Percentiles rank a stretch among this genome's conserved stretches.
phyloP scores from a whole-genome alignment of 2,797 vertebrate genomes.

The Coluber constrictor region DNA sequence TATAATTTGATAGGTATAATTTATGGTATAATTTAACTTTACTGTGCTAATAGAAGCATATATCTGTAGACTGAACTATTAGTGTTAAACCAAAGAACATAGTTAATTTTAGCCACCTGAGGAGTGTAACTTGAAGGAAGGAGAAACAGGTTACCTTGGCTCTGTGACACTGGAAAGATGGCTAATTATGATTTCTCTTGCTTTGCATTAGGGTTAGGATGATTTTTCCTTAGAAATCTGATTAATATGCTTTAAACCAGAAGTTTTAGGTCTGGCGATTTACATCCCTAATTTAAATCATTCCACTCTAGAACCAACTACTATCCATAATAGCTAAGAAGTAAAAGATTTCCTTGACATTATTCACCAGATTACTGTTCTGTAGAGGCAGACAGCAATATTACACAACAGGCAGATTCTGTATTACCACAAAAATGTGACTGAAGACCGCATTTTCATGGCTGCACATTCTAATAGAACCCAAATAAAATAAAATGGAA shows the following conservation, averaged over 20 bases:
- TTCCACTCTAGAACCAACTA: slow-evolving; percentile 5
- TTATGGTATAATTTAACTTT: neutral
- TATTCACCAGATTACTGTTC: neutral
- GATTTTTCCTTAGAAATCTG: slow-evolving; percentile 12
- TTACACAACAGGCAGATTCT: neutral
- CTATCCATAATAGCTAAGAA: slow-evolving; percentile 4
- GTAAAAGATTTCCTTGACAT: slow-evolving; percentile 18
- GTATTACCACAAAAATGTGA: neutral
- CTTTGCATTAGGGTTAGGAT: neutral
- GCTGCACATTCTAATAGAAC: neutral
- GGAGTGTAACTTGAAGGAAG: neutral
- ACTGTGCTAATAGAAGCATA: neutral
- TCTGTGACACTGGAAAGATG: neutral
- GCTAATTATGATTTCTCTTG: neutral
- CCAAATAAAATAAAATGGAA: neutral
- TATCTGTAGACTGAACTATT: neutral
- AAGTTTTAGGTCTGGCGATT: slow-evolving; percentile 1
- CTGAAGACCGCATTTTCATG: neutral
- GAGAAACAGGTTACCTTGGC: neutral
- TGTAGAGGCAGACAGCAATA: neutral
- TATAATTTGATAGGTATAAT: too few species aligned
- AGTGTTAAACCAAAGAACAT: neutral
- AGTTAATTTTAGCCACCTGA: neutral
- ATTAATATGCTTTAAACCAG: slow-evolving; percentile 18
- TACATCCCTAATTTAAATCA: slow-evolving; percentile 16